A percentile compares a stretch with the other conserved stretches of the same genome.
phyloP scores from a whole-genome alignment of 53 echinoderm and acorn worm species.

The Hippasteria phrygiana region DNA sequence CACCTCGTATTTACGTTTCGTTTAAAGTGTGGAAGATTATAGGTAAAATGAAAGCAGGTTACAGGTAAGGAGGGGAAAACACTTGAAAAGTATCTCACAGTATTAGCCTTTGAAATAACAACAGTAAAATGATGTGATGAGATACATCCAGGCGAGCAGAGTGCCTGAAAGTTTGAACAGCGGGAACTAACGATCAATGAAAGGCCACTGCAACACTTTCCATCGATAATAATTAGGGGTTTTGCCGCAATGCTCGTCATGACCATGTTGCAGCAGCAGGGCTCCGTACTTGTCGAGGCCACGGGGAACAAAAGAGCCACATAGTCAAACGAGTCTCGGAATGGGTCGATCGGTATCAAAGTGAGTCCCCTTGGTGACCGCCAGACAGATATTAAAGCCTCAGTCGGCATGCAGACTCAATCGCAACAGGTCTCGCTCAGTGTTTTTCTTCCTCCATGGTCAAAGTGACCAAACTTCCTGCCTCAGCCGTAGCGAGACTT shows the following conservation, averaged over 20 bases:
- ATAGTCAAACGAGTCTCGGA: background rate
- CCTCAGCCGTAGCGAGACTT: background rate
- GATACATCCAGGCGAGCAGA: no score
- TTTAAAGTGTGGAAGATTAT: no score
- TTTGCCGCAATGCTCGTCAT: background rate
- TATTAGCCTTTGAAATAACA: no score
- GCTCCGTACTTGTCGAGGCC: background rate
- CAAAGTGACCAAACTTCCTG: background rate
- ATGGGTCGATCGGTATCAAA: slow-evolving; percentile 10
- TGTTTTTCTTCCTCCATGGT: background rate
- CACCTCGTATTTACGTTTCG: no score
- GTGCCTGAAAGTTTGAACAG: no score
- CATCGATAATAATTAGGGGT: no score
- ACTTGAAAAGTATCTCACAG: no score
- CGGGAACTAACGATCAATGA: no score
- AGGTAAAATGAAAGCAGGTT: no score
- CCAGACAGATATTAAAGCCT: background rate
- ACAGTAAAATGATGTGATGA: no score
- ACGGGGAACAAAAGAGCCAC: background rate
- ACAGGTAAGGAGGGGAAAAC: no score
- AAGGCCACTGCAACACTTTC: no score
- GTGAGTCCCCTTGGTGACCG: background rate
- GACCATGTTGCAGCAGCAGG: background rate
- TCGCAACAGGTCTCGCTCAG: background rate
- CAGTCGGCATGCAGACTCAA: background rate